phyloP scores from a whole-genome alignment of 2,888 invertebrate species.

The Alentia gelatinosa region DNA sequence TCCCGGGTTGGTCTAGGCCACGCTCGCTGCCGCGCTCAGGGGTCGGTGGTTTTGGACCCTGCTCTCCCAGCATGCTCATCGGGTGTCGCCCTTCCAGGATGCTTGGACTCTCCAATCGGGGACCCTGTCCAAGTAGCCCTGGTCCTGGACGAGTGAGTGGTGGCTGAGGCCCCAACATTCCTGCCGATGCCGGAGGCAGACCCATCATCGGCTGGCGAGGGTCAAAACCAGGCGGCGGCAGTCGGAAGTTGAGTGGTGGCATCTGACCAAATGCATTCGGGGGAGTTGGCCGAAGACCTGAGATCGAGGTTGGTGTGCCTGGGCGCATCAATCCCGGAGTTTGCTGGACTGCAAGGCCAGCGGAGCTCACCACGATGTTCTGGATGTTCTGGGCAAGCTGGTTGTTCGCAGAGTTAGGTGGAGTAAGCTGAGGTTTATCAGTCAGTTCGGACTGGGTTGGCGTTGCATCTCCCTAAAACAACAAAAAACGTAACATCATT shows the following conservation, averaged over 20 bases:
- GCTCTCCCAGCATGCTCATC: neutral
- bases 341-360: neutral
- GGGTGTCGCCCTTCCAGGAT: neutral
- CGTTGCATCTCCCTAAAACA: constrained; percentile 35
- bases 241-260: constrained; percentile 36
- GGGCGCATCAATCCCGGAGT: neutral
- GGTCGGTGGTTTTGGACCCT: neutral
- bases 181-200: neutral
- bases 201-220: neutral
- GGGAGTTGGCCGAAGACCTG: constrained; percentile 19
- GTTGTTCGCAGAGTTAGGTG: neutral
- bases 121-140: neutral
- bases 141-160: neutral
- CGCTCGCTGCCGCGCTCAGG: neutral
- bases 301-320: neutral
- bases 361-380: constrained; percentile 38
- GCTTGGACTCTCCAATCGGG: neutral
- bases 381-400: constrained; percentile 49
- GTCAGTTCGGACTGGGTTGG: constrained; percentile 53
- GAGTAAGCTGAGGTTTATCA: neutral
- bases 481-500: too few relatives aligned
- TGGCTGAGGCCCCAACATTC: neutral
- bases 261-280: neutral
- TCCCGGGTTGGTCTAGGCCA: neutral
- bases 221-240: constrained; percentile 24